phyloP scores from a whole-genome alignment of 2,113 vertebrate genomes.

The Mormyrus iriodes region DNA sequence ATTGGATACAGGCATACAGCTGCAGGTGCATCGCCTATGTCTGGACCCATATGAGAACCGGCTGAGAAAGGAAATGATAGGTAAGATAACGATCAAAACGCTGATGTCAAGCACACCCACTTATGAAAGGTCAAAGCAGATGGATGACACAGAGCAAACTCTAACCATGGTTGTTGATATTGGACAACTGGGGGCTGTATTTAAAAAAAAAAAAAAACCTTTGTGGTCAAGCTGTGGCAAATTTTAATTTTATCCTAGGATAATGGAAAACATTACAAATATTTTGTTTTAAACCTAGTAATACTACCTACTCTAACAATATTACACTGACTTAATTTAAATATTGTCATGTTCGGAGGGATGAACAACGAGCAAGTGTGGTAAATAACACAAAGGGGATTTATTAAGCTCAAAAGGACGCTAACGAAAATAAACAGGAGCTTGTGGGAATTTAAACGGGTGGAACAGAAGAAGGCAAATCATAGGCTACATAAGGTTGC shows the following conservation, averaged over 20 bases:
- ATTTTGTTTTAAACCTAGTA: neutral
- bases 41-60: neutral
- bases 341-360: neutral
- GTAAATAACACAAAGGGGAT: too few species aligned
- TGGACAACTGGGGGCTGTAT: neutral
- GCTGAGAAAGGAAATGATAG: neutral
- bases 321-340: neutral
- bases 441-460: too few species aligned
- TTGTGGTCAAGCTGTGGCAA: neutral
- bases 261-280: neutral
- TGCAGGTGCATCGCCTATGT: neutral
- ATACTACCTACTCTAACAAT: neutral
- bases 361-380: neutral
- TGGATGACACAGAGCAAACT: neutral
- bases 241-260: neutral
- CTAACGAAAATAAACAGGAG: too few species aligned
- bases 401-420: too few species aligned
- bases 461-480: too few species aligned
- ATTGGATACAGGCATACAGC: neutral
- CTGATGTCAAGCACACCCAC: neutral
- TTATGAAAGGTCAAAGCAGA: neutral
- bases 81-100: neutral
- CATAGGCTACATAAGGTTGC: neutral
- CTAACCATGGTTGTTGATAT: neutral
- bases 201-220: neutral